Conservation (phyloP, 2,797 vertebrate species). For the Capromys pilorides region DNA sequence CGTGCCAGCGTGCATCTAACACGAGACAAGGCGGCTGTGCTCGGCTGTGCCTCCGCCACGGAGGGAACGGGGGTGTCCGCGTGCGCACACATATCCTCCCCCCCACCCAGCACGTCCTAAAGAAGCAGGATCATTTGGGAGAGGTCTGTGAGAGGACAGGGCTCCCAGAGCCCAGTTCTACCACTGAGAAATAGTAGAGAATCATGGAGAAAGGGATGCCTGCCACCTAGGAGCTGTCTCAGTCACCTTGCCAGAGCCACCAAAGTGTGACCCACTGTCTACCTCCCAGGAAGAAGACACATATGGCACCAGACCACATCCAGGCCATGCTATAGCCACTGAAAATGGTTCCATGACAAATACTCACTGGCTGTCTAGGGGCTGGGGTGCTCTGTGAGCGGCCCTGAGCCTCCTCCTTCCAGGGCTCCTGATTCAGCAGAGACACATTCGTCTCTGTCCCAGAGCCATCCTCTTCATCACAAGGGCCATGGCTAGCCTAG, state of each 20-base stretch:
- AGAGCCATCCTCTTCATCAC: rapidly evolving
- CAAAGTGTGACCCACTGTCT: not conserved
- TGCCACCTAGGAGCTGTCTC: not conserved
- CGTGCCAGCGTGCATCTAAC: constrained; percentile 71
- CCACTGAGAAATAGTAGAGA: not conserved
- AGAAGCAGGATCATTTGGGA: not conserved
- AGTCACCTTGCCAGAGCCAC: not conserved
- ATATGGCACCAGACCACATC: not conserved
- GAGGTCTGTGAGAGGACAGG: not conserved
- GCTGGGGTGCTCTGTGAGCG: rapidly evolving
- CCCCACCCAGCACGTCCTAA: rapidly evolving
- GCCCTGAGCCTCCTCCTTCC: not conserved
- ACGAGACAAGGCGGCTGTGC: rapidly evolving
- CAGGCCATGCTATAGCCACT: not conserved
- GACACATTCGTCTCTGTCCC: rapidly evolving
- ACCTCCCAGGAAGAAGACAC: not conserved
- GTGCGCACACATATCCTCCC: rapidly evolving
- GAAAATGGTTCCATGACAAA: not conserved
- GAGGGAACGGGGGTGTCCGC: not conserved
- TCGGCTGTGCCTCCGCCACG: not conserved
- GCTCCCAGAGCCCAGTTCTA: not conserved
- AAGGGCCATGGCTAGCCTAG: not conserved
- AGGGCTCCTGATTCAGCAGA: not conserved
- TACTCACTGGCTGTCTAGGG: not conserved
- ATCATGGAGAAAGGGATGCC: not conserved